Conservation (phyloP, 2,888 invertebrate genomes). For the Troides oblongomaculatus region DNA sequence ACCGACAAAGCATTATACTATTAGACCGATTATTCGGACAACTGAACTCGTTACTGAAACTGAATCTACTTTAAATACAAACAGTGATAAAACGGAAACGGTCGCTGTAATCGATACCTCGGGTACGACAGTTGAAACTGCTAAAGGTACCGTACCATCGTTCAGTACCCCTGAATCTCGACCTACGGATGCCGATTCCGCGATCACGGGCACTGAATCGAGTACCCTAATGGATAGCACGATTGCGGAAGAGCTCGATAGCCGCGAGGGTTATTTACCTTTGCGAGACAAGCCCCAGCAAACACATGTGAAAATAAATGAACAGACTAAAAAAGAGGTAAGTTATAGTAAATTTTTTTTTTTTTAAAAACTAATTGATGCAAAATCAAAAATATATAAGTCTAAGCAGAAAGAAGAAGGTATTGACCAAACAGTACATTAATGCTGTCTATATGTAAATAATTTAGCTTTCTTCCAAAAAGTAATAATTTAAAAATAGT, state of each 20-base stretch:
- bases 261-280: slow-evolving; percentile 74
- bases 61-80: slow-evolving; percentile 69
- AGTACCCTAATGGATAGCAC: slow-evolving; percentile 60
- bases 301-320: slow-evolving; percentile 76
- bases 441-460: too few species aligned
- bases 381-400: too few species aligned
- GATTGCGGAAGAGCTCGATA: slow-evolving; percentile 64
- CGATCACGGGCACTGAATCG: slow-evolving; percentile 62
- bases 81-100: slow-evolving; percentile 74
- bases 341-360: slow-evolving; percentile 37
- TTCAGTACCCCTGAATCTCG: slow-evolving; percentile 61
- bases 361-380: too few species aligned
- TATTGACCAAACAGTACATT: too few species aligned
- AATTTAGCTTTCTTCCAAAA: too few species aligned
- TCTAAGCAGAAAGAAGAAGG: too few species aligned
- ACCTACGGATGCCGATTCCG: slow-evolving; percentile 59
- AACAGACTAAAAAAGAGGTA: slow-evolving; percentile 79
- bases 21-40: slow-evolving; percentile 68
- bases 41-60: slow-evolving; percentile 67
- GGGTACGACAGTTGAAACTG: slow-evolving; percentile 57
- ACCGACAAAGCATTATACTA: slow-evolving; percentile 78
- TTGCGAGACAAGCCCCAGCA: slow-evolving; percentile 73
- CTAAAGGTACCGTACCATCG: slow-evolving; percentile 57
- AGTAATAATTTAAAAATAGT: too few species aligned
- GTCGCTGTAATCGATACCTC: slow-evolving; percentile 62